Evolutionary conservation across 2,888 invertebrate genomes (phyloP), one percentile per base, ranked within the genome.

Genomic region (Sinopyrophorus schimmeli): DNA sequence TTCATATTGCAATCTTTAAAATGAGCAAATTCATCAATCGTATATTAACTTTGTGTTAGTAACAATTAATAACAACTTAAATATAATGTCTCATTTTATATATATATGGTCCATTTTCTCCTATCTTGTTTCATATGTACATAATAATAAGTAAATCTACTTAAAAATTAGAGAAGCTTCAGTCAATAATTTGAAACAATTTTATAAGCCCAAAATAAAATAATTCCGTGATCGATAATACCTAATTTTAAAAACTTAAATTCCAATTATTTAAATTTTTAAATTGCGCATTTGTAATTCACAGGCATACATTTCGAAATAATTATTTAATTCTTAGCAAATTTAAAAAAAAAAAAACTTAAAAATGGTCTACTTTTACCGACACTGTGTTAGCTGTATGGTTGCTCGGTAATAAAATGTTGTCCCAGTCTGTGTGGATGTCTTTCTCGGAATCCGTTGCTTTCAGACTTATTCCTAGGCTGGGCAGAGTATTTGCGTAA

Each of bases 341-440:
- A 4, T 24, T n/a, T 3, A 24, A 24, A 24, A 30, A 32, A 2
- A 7, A 15, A 5, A 6, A 16, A 46, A 47, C 16, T 73, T 76
- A 92, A 75, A 93, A 93, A 74, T 93, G 93, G 74, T 93, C 92
- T 54, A 93, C 91, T 76, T 91, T 86, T 47, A 93, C 92, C 40
- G 92, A 89, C 23, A 93, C 91, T 54, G 88, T 89, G 71, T 91
- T 90, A 32, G 90, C 84, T 14, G 89, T 89, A 49, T 88, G 84
- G 58, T 89, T 90, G 57, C 87, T 86, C 34, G 90, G 90, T 61
- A 92, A 78, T 65, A 88, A 81, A 60, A 90, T 90, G 61, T 91
- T 89, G 63, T 91, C 88, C 85, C 92, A 86, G 68, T 88, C 86
- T 56, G 90, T 87, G 71, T 86, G 86, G 62, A 89, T 81, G 74